These are phyloP conservation scores for Pocillopora verrucosa DNA, from an alignment of 64 coral and sea anemone species.

Conservation along the genomic window DNA sequence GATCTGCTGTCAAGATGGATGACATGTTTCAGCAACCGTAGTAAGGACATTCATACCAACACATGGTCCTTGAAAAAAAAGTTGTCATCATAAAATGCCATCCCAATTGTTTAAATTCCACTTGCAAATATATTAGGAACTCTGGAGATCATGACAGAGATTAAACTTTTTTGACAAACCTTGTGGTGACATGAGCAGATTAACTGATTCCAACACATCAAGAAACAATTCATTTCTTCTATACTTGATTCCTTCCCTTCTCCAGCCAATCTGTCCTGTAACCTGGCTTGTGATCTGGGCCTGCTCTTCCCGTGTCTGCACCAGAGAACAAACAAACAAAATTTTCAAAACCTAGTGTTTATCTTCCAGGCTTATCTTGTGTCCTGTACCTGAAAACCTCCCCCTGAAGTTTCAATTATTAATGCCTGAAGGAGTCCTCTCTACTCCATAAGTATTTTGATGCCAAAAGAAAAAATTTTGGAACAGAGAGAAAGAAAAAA, in stretches of 20 bases:
- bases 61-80: not conserved
- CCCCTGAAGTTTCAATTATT: too few species aligned
- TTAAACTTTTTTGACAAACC: constrained; percentile 35
- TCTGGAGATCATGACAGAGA: not conserved
- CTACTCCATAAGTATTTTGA: too few species aligned
- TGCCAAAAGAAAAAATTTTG: too few species aligned
- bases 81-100: constrained; percentile 31
- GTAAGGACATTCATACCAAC: constrained; percentile 26
- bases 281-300: constrained; percentile 99
- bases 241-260: constrained; percentile 96
- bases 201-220: constrained; percentile 98
- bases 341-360: not conserved
- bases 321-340: constrained; percentile 32
- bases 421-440: too few species aligned
- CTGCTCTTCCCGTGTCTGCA: constrained; percentile 90
- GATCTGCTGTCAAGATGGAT: not conserved
- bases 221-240: constrained; percentile 96
- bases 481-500: too few species aligned
- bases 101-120: not conserved
- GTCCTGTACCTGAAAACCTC: too few species aligned
- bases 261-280: constrained; percentile 98
- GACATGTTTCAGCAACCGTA: constrained; percentile 29
- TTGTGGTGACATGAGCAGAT: constrained; percentile 99
- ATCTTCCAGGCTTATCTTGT: too few species aligned
- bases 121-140: not conserved